A percentile compares a stretch with the other conserved stretches of the same genome.
These are phyloP conservation scores for Calephelis nemesis DNA, from an alignment of 1,140 invertebrate genomes.

Conservation along the genomic window DNA sequence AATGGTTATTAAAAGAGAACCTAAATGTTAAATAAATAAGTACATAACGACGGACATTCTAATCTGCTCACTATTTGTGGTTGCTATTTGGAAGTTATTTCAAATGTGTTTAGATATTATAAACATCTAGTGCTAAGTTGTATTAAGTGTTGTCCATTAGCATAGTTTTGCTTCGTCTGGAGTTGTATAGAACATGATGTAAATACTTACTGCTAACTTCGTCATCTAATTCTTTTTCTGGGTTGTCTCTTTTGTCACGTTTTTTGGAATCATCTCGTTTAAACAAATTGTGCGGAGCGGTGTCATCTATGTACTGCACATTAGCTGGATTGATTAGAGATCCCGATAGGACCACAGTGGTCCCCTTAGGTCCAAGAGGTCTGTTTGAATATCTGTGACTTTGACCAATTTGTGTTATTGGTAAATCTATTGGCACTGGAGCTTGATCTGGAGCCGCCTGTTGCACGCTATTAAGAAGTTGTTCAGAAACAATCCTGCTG, in stretches of 20 bases:
- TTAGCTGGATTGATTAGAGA: constrained; percentile 77
- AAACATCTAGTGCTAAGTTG: too few relatives aligned
- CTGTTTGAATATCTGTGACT: constrained; percentile 38
- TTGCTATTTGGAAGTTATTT: too few relatives aligned
- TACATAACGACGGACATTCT: background rate
- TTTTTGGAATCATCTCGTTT: constrained; percentile 74
- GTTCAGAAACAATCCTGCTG: constrained; percentile 79
- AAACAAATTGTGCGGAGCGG: constrained; percentile 75
- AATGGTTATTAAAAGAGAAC: too few relatives aligned
- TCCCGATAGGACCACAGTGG: constrained; percentile 59
- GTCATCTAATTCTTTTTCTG: constrained; percentile 63
- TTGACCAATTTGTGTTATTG: constrained; percentile 31
- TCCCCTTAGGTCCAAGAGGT: constrained; percentile 50
- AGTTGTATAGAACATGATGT: background rate
- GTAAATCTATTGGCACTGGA: constrained; percentile 38
- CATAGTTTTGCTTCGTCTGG: background rate
- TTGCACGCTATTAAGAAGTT: constrained; percentile 71
- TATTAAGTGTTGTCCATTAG: background rate
- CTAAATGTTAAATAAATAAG: background rate
- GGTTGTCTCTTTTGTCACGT: constrained; percentile 76
- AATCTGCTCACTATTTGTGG: too few relatives aligned
- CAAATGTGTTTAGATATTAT: too few relatives aligned
- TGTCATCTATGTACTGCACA: constrained; percentile 81
- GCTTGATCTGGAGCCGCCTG: constrained; percentile 38
- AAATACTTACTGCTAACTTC: constrained; percentile 41